Conservation (phyloP, 2,888 invertebrate genomes). For the Disparrhopalites patrizii region DNA sequence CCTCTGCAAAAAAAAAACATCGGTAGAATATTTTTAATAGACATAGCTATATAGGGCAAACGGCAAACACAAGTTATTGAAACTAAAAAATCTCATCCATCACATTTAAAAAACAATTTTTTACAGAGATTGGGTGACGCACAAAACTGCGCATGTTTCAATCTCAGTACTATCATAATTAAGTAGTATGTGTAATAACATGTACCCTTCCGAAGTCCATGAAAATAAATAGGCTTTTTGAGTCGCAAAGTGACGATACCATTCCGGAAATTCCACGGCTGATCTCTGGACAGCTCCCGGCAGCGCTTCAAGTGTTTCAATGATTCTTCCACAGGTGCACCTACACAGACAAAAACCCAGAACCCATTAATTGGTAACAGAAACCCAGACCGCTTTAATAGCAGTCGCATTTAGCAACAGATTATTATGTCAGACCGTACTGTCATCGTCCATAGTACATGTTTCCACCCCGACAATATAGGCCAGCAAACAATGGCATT, state of each 20-base stretch:
- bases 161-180: neutral
- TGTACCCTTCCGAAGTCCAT: constrained; percentile 32
- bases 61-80: neutral
- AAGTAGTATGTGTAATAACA: neutral
- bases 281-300: constrained; percentile 35
- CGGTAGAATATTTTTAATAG: too few relatives aligned
- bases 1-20: too few relatives aligned
- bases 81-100: too few relatives aligned
- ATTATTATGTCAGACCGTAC: constrained; percentile 11
- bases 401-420: neutral
- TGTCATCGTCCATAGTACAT: constrained; percentile 31
- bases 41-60: too few relatives aligned
- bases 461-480: constrained; percentile 36
- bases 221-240: constrained; percentile 37
- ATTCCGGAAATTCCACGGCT: constrained; percentile 39
- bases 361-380: too few relatives aligned
- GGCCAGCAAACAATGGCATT: constrained; percentile 40
- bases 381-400: too few relatives aligned
- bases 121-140: neutral
- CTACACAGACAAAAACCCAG: constrained; percentile 16
- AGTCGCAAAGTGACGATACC: constrained; percentile 35
- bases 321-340: constrained; percentile 32
- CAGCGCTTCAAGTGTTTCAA: constrained; percentile 38
- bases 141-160: neutral
- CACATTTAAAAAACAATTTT: neutral